These are phyloP conservation scores for Dicyrtoma fusca DNA, from an alignment of 2,888 invertebrate genomes.

Conservation along the genomic window DNA sequence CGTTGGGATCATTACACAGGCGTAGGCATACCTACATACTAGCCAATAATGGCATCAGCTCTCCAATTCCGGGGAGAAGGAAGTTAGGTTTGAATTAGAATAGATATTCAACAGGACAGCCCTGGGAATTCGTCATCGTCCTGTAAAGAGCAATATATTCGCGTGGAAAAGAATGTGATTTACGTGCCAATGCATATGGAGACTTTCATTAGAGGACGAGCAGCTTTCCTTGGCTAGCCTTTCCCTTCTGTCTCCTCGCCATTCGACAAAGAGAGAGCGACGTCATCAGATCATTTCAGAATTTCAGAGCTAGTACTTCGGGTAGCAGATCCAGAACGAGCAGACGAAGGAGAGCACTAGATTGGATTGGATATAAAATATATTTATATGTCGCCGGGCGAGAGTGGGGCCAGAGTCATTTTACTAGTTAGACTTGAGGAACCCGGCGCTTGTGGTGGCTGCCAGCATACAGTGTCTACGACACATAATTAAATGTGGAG, in stretches of 20 bases:
- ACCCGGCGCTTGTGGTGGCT: no score
- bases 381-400: no score
- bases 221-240: slow-evolving; percentile 20
- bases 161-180: slow-evolving; percentile 42
- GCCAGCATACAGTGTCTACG: no score
- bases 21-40: neutral
- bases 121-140: slow-evolving; percentile 35
- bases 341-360: no score
- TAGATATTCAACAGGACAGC: slow-evolving; percentile 20
- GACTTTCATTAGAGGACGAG: slow-evolving; percentile 38
- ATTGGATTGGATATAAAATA: no score
- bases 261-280: neutral
- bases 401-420: no score
- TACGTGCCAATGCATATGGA: slow-evolving; percentile 41
- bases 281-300: slow-evolving; percentile 9
- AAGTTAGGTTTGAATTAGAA: no score
- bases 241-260: neutral
- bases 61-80: slow-evolving; percentile 14
- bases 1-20: no score
- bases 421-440: no score
- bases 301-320: no score
- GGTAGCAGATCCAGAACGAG: no score
- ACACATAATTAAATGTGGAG: no score
- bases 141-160: slow-evolving; percentile 22
- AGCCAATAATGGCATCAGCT: neutral